These are phyloP conservation scores for Chionomys nivalis DNA, from an alignment of 2,113 vertebrate genomes.

Conservation along the genomic window DNA sequence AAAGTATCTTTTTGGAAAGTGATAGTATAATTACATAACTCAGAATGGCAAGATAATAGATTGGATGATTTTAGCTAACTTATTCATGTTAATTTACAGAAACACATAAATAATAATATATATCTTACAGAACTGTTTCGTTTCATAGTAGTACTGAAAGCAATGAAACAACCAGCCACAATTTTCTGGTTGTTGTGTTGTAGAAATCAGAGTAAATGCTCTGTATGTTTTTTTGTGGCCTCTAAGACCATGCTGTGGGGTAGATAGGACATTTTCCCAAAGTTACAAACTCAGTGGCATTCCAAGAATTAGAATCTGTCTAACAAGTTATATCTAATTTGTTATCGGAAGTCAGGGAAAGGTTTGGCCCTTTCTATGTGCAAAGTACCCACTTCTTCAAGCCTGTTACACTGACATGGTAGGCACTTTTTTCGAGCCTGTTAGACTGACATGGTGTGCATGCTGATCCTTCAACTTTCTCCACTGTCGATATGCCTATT, in stretches of 20 bases:
- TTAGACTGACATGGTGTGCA: not conserved
- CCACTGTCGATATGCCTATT: not conserved
- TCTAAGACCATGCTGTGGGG: not conserved
- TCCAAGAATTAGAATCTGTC: slow-evolving; percentile 48
- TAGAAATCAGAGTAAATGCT: not conserved
- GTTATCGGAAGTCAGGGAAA: not conserved
- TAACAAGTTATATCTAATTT: not conserved
- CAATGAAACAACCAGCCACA: not conserved
- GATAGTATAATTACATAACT: not conserved
- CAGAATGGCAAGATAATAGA: not conserved
- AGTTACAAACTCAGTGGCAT: slow-evolving; percentile 53
- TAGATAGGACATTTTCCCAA: slow-evolving; percentile 11
- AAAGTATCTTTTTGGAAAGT: not conserved
- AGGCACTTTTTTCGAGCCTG: not conserved
- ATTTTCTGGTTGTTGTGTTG: not conserved
- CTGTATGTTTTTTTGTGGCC: not conserved
- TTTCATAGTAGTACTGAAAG: not conserved
- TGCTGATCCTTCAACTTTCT: not conserved
- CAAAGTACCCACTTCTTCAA: not conserved
- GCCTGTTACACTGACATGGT: not conserved
- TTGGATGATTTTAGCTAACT: slow-evolving; percentile 14
- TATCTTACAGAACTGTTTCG: not conserved
- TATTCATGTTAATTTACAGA: slow-evolving; percentile 3
- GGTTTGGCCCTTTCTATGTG: not conserved
- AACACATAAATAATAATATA: not conserved